Conservation (phyloP, 2,797 vertebrate genomes). For the Tympanoctomys barrerae region DNA sequence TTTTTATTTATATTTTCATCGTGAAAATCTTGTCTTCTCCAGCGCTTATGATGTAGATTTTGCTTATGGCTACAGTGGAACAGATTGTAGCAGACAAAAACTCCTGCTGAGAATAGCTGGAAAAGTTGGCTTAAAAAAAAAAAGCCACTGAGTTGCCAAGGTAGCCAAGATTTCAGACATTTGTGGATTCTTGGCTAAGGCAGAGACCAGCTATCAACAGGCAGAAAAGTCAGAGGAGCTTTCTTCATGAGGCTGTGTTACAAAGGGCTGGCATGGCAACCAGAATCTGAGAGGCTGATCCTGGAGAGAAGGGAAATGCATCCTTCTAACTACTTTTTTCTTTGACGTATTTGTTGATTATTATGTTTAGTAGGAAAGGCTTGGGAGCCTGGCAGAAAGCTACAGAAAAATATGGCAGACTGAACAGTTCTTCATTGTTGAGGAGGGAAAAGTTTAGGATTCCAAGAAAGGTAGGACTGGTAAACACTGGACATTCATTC, state of each 20-base stretch:
- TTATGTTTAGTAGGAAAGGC: neutral
- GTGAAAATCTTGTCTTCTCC: constrained; percentile 34
- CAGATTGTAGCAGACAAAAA: constrained; percentile 68
- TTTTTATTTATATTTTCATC: constrained; percentile 46
- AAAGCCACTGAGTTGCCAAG: constrained; percentile 66
- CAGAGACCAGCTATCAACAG: constrained; percentile 64
- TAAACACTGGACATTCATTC: neutral
- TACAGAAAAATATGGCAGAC: constrained; percentile 4
- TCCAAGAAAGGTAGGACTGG: neutral
- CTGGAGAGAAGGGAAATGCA: neutral
- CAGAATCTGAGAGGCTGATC: constrained; percentile 40
- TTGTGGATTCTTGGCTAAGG: constrained; percentile 69
- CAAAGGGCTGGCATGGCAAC: constrained; percentile 55
- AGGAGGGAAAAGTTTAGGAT: constrained; percentile 38
- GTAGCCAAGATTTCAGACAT: constrained; percentile 64
- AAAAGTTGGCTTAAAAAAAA: constrained; percentile 60
- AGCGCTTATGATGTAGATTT: constrained; percentile 58
- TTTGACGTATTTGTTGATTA: constrained; percentile 1
- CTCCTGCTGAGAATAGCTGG: constrained; percentile 69
- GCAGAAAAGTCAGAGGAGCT: constrained; percentile 58
- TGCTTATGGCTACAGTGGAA: constrained; percentile 57
- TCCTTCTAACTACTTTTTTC: neutral
- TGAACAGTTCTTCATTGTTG: constrained; percentile 20
- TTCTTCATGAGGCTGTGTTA: constrained; percentile 45
- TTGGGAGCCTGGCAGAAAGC: constrained; percentile 41